phyloP scores from a whole-genome alignment of 2,888 invertebrate species.

The Drosophila diplacantha region DNA sequence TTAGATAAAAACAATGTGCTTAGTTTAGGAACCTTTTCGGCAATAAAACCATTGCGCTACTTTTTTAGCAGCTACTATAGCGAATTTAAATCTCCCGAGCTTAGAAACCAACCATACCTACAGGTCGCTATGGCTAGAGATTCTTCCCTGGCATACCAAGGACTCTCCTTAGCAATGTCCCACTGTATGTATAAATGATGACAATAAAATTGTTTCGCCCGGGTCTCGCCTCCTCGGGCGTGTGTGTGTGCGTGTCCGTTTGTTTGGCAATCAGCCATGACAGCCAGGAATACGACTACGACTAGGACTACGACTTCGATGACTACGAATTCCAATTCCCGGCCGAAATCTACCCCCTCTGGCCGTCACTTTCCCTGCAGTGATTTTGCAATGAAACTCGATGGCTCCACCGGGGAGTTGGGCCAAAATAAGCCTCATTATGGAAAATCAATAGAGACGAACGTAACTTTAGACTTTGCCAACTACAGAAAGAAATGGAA shows the following conservation, averaged over 20 bases:
- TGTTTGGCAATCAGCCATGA: slow-evolving; percentile 39
- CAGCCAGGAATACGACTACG: slow-evolving; percentile 27
- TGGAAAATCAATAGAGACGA: slow-evolving; percentile 48
- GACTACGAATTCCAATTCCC: slow-evolving; percentile 18
- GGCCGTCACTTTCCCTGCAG: slow-evolving; percentile 24
- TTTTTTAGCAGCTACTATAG: not conserved
- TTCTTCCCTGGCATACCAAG: no score
- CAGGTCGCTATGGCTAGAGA: not conserved
- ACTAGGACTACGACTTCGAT: slow-evolving; percentile 6
- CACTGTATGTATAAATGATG: slow-evolving; percentile 44
- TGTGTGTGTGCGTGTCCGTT: slow-evolving; percentile 18
- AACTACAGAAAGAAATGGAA: slow-evolving; percentile 32
- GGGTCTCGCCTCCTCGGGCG: slow-evolving; percentile 16
- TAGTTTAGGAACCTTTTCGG: not conserved
- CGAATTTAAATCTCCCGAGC: not conserved
- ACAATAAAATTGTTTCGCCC: slow-evolving; percentile 34
- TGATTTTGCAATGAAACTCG: slow-evolving; percentile 39
- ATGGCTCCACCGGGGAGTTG: slow-evolving; percentile 27
- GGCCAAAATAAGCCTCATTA: slow-evolving; percentile 42
- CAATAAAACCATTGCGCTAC: not conserved
- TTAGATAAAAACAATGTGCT: not conserved
- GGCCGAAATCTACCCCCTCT: slow-evolving; percentile 13
- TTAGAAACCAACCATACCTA: not conserved
- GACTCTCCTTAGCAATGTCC: slow-evolving; percentile 8
- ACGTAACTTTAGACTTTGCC: slow-evolving; percentile 51